phyloP scores from a whole-genome alignment of 1,140 invertebrate genomes.

The Drosophila ambigua region DNA sequence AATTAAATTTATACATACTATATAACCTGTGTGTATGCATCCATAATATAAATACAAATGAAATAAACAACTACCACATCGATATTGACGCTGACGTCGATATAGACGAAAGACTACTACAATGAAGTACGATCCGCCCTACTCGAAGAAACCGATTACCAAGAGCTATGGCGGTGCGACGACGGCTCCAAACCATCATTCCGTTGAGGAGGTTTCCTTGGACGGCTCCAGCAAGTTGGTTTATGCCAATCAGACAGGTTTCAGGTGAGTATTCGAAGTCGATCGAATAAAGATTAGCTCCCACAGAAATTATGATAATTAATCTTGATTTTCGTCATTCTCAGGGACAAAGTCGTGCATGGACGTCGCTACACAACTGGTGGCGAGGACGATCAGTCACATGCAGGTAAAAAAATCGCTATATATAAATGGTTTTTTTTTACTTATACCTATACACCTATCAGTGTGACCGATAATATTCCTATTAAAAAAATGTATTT shows the following conservation, averaged over 20 bases:
- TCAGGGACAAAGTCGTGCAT: slow-evolving; percentile 88
- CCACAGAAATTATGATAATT: neutral
- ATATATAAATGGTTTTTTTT: neutral
- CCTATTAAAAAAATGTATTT: too few species aligned
- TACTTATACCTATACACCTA: slow-evolving; percentile 18
- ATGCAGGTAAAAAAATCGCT: slow-evolving; percentile 86
- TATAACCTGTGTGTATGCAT: slow-evolving; percentile 67
- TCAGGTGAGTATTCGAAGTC: slow-evolving; percentile 87
- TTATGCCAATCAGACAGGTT: slow-evolving; percentile 91
- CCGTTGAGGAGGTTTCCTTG: slow-evolving; percentile 89
- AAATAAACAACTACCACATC: slow-evolving; percentile 34
- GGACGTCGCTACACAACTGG: slow-evolving; percentile 89
- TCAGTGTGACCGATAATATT: neutral
- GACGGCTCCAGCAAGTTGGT: slow-evolving; percentile 92
- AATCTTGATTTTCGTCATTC: slow-evolving; percentile 62
- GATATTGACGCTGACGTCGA: slow-evolving; percentile 32
- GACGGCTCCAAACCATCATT: slow-evolving; percentile 86
- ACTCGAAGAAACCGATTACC: slow-evolving; percentile 91
- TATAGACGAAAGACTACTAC: slow-evolving; percentile 93
- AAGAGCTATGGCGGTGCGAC: slow-evolving; percentile 89
- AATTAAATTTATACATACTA: slow-evolving; percentile 54
- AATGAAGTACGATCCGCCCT: slow-evolving; percentile 93
- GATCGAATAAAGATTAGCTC: neutral
- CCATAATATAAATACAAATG: slow-evolving; percentile 49
- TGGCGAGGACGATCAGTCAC: slow-evolving; percentile 89